These are phyloP conservation scores for Mus musculus DNA, from an alignment of 2,113 vertebrate species.

Conservation along the genomic window DNA sequence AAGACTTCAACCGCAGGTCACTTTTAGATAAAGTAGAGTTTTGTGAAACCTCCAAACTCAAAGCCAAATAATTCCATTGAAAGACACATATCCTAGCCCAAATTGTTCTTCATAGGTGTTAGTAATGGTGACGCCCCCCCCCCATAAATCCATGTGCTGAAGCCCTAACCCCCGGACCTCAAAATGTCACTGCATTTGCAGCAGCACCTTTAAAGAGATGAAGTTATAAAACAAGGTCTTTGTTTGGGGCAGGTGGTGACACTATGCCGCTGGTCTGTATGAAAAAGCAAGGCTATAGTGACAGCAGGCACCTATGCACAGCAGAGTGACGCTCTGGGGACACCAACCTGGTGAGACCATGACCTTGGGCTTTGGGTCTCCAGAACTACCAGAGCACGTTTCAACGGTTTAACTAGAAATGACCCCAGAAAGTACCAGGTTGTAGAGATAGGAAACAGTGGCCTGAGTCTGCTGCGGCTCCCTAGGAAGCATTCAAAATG, in stretches of 20 bases:
- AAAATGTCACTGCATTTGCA: background rate
- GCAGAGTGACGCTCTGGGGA: background rate
- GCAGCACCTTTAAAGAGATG: background rate
- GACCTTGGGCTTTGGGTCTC: background rate
- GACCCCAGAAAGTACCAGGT: background rate
- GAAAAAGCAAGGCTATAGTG: background rate
- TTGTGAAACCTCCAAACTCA: background rate
- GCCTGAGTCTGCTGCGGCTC: background rate
- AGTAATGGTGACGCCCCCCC: background rate
- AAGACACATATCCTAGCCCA: background rate
- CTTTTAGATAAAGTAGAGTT: background rate
- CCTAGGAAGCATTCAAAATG: background rate
- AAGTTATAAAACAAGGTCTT: background rate
- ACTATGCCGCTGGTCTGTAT: background rate
- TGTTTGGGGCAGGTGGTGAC: background rate
- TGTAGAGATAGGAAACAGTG: background rate
- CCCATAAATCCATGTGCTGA: background rate
- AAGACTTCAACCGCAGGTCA: background rate
- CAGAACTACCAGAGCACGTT: background rate
- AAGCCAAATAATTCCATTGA: background rate
- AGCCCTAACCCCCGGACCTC: background rate
- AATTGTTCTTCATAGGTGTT: background rate
- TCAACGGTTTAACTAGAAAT: background rate
- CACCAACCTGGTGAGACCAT: background rate
- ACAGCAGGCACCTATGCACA: fast-evolving